Base-by-base conservation (phyloP, 2,113 vertebrate genomes). In the Salvator merianae region DNA sequence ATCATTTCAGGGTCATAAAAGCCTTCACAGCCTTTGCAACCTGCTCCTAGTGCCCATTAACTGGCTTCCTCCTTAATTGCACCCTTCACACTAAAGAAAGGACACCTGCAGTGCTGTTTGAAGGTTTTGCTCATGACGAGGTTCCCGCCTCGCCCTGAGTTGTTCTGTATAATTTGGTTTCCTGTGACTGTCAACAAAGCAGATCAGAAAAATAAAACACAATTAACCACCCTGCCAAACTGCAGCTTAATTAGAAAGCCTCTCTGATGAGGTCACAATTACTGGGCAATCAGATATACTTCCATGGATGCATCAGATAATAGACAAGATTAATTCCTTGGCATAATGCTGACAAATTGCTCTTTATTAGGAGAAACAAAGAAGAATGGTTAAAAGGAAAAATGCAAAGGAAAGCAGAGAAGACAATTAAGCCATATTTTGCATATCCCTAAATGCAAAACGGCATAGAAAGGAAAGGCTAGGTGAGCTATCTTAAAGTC, bases 261-360 rank as follows among this genome's bases (percentile, higher is more conserved):
- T 88, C 86, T 73, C 80, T 70, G 83, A 87, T 84, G 90, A 92
- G 91, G 91, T 95, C 93, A 94, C 90, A 93, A 94, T 94, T 93
- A 92, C 85, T 78, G 89, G 92, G 91, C 82, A 91, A 95, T 96
- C 89, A 95, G 91, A 96, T 93, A 91, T 90, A 88, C 91, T 95
- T 93, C 93, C 91, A 93, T 81, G 93, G 87, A 91, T 93, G 90
- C 91, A 94, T 93, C 91, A 89, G 83, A 81, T 88, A 94, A 94
- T 92, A 88, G 86, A 69, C 7, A 79, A 75, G 82, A 79, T 95
- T 93, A 94, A 94, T 96, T 94, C 91, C 85, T 93, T 90, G 28
- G 59, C 94, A 90, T 91, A 92, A 91, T 90, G 93, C 81, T 70
- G 90, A 93, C 90, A 92, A 94, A 94, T 95, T 92, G 88, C 85